Base-by-base conservation (phyloP, 2,113 vertebrate genomes). In the Opisthocomus hoazin region DNA sequence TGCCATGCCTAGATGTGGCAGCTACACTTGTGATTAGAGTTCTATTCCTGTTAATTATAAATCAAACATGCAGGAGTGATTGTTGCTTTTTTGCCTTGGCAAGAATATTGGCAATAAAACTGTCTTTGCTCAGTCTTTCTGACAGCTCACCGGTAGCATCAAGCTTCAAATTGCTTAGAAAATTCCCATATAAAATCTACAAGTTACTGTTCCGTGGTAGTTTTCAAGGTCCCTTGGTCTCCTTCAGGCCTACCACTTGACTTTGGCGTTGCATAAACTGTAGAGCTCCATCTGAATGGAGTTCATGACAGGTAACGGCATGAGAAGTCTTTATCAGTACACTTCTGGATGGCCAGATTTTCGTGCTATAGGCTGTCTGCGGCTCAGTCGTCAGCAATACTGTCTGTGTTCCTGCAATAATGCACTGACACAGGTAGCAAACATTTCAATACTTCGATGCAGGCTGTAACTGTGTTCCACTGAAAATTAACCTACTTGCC, bases 21-120 rank as follows among this genome's bases (percentile, higher is more conserved):
- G 70, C 71, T 84, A 75, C 46, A 45, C 54, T 94, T 74, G 61
- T 43, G 29, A 93, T 92, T 92, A 74, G 53, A 86, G 50, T 93
- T 97, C 95, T 95, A 93, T 77, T 90, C 20, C 65, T 88, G 37
- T 79, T 95, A 95, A 94, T 96, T 91, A 90, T 89, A 92, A 94
- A 96, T 93, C 78, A 96, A 89, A 41, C 58, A 53, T 39, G 18
- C 15, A 76, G 29, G 24, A 34, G 21, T 93, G 41, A 84, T 74
- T 85, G 45, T 18, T n/a, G 34, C 29, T 64, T 50, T 88, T 73
- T 85, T 74, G 51, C 39, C 51, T 90, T 68, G 66, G 46, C 41
- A 86, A 83, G 51, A 87, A n/a, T 83, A 85, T 82, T 90, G 78
- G 13, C 63, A 80, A 57, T 57, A 80, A 94, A 95, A 54, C 37